Evolutionary conservation across 2,888 invertebrate genomes (phyloP).

Genomic region (Syrista parreyssii): DNA sequence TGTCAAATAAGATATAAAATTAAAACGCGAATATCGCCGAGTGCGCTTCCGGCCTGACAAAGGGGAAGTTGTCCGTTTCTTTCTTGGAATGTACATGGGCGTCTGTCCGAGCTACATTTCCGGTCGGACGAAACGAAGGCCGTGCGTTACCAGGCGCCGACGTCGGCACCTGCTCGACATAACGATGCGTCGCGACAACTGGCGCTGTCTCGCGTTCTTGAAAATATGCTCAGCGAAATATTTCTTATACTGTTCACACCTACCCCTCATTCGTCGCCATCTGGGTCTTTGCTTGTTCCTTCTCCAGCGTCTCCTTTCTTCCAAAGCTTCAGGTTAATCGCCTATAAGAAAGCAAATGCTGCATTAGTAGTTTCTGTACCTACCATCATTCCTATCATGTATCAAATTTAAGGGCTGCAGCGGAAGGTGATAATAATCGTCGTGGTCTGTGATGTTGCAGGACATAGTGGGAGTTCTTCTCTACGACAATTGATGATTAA

Average conservation of each 20-base stretch:
- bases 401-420: not conserved
- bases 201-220: not conserved
- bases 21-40: constrained; percentile 22
- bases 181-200: not conserved
- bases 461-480: too few relatives aligned
- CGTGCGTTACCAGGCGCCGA: constrained; percentile 8
- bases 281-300: not conserved
- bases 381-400: not conserved
- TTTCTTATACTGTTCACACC: not conserved
- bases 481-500: not conserved
- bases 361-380: not conserved
- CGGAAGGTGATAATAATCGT: not conserved
- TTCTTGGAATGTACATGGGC: constrained; percentile 5
- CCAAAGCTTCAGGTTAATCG: not conserved
- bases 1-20: constrained; percentile 27
- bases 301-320: not conserved
- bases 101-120: constrained; percentile 3
- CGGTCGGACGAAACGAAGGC: constrained; percentile 8
- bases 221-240: not conserved
- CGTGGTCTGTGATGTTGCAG: too few relatives aligned
- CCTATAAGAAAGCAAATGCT: not conserved
- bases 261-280: not conserved
- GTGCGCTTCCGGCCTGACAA: constrained; percentile 21
- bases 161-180: not conserved
- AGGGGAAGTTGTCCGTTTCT: constrained; percentile 17